A percentile compares a stretch with the other conserved stretches of the same genome.
Evolutionary conservation across 2,797 vertebrate genomes (phyloP).

Genomic region (Leptoclinus maculatus): DNA sequence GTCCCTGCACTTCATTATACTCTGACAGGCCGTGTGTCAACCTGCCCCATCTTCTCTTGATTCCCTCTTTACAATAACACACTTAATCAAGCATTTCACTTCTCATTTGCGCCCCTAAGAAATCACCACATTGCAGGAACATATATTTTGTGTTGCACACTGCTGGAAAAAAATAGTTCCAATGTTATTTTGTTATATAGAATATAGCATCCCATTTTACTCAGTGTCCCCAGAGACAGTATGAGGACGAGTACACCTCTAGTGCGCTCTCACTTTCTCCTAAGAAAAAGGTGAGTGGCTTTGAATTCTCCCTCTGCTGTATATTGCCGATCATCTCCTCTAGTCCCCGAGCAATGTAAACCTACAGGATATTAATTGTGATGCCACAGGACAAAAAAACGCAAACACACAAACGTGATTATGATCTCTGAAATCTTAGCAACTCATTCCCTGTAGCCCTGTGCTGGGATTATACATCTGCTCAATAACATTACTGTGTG

Average conservation of each 20-base stretch:
- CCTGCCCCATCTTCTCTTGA: constrained; percentile 16
- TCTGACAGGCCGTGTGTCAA: constrained; percentile 50
- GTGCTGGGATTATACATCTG: not conserved
- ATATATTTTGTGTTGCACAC: constrained; percentile 10
- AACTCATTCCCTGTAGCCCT: not conserved
- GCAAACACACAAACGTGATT: constrained; percentile 16
- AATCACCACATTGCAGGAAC: not conserved
- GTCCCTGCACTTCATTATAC: constrained; percentile 52
- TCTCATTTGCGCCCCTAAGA: not conserved
- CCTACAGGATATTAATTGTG: constrained; percentile 46
- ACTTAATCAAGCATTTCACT: constrained; percentile 2
- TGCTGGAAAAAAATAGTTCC: constrained; percentile 24
- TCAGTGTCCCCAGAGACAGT: constrained; percentile 17
- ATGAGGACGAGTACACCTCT: constrained; percentile 12
- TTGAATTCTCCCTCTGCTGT: constrained; percentile 7
- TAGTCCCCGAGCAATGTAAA: constrained; percentile 25
- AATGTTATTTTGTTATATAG: not conserved
- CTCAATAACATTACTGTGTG: not conserved
- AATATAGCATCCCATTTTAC: constrained; percentile 15
- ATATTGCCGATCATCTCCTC: constrained; percentile 13
- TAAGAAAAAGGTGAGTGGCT: constrained; percentile 25
- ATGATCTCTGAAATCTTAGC: constrained; percentile 13
- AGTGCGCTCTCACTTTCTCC: constrained; percentile 12
- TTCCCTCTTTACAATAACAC: constrained; percentile 25
- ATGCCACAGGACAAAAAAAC: constrained; percentile 24